Conservation (phyloP, 1,140 invertebrate genomes). For the Wiebesia pumilae region DNA sequence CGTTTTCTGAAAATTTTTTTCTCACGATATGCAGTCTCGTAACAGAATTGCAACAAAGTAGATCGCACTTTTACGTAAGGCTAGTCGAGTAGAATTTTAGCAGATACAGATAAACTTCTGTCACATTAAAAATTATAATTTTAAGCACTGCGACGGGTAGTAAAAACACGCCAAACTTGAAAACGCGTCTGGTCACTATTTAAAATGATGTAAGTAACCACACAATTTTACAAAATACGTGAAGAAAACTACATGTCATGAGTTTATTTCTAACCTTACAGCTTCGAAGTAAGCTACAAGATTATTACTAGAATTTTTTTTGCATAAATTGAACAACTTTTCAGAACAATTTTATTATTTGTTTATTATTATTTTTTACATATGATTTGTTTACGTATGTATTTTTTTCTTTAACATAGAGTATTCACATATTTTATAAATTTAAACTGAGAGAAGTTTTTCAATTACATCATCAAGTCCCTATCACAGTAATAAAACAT, state of each 20-base stretch:
- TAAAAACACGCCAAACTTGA: neutral
- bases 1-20: neutral
- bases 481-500: neutral
- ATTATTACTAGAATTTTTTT: too few species aligned
- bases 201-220: too few species aligned
- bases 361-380: too few species aligned
- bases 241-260: too few species aligned
- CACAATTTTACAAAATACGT: too few species aligned
- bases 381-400: too few species aligned
- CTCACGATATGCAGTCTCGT: neutral
- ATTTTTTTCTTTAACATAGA: too few species aligned
- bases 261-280: too few species aligned
- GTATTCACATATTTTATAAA: neutral
- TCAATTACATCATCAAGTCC: neutral
- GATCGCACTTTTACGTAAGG: neutral
- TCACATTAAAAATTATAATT: neutral
- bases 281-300: too few species aligned
- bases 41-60: neutral
- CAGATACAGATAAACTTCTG: neutral
- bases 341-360: too few species aligned
- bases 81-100: neutral
- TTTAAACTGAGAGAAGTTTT: neutral
- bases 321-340: too few species aligned
- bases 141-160: neutral
- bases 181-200: neutral